Conservation (phyloP, 2,113 vertebrate species). For the Galbula dea region DNA sequence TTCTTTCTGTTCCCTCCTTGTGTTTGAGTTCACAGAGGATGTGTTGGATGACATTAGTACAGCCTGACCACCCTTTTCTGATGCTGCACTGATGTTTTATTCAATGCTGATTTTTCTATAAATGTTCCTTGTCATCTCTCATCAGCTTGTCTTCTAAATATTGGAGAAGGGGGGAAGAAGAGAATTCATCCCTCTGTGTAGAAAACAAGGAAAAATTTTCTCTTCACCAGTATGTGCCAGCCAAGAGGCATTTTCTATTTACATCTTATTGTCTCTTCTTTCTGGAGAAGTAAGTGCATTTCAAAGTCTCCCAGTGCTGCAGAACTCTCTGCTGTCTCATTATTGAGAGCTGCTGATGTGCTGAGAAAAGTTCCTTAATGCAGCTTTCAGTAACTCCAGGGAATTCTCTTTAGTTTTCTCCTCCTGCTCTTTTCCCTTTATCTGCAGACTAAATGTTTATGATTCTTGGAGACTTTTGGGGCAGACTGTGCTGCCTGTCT, state of each 20-base stretch:
- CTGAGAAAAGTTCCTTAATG: background rate
- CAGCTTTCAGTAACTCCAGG: background rate
- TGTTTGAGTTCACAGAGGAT: background rate
- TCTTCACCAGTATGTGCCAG: background rate
- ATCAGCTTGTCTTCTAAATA: background rate
- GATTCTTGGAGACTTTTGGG: background rate
- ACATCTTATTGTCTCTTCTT: background rate
- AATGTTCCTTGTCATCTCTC: background rate
- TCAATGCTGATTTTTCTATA: background rate
- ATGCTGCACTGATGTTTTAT: background rate
- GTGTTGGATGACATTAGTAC: background rate
- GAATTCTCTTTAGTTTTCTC: slow-evolving; percentile 4
- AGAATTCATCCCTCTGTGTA: background rate
- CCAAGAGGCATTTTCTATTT: background rate
- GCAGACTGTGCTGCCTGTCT: background rate
- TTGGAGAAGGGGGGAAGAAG: background rate
- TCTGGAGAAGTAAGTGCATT: background rate
- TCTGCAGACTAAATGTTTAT: slow-evolving; percentile 27
- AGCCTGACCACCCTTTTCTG: background rate
- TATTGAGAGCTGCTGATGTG: background rate
- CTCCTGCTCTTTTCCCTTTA: slow-evolving; percentile 5
- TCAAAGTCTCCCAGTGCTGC: background rate
- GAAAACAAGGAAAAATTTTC: background rate
- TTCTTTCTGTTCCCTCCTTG: background rate
- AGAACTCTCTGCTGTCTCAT: background rate